Conservation (phyloP, 2,797 vertebrate species). For the Arrhamphus sclerolepis region DNA sequence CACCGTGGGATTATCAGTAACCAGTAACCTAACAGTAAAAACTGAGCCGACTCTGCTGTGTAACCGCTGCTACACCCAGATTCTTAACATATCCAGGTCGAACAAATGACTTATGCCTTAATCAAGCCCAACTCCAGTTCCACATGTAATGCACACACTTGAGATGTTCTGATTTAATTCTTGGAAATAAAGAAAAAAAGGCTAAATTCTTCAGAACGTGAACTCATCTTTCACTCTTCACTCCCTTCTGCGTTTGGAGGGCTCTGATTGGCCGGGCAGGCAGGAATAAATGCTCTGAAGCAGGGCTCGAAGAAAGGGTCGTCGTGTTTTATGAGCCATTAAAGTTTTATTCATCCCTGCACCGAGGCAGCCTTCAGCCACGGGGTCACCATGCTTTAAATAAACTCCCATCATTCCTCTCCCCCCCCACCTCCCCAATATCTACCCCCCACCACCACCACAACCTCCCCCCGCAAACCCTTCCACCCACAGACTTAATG, state of each 20-base stretch:
- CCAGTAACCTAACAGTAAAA: too few relatives aligned
- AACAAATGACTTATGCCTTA: not conserved
- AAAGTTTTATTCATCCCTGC: constrained; percentile 99
- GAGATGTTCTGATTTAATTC: too few relatives aligned
- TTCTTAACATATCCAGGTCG: not conserved
- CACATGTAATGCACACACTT: fast-evolving
- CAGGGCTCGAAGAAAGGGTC: constrained; percentile 78
- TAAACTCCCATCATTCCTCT: constrained; percentile 92
- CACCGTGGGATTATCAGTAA: too few relatives aligned
- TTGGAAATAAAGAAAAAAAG: too few relatives aligned
- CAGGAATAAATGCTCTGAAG: constrained; percentile 57
- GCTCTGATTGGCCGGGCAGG: constrained; percentile 62
- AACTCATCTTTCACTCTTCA: too few relatives aligned
- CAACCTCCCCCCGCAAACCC: constrained; percentile 7
- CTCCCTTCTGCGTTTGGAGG: not conserved
- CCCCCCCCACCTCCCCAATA: constrained; percentile 72
- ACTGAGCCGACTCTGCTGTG: too few relatives aligned
- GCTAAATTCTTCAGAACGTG: too few relatives aligned
- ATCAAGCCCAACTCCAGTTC: not conserved
- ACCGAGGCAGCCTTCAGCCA: constrained; percentile 94
- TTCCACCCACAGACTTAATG: constrained; percentile 80
- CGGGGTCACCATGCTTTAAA: constrained; percentile 95
- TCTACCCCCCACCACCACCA: constrained; percentile 33
- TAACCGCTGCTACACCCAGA: too few relatives aligned
- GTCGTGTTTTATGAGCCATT: constrained; percentile 99